phyloP scores from a whole-genome alignment of 1,140 invertebrate genomes.

The Chironomus tepperi region DNA sequence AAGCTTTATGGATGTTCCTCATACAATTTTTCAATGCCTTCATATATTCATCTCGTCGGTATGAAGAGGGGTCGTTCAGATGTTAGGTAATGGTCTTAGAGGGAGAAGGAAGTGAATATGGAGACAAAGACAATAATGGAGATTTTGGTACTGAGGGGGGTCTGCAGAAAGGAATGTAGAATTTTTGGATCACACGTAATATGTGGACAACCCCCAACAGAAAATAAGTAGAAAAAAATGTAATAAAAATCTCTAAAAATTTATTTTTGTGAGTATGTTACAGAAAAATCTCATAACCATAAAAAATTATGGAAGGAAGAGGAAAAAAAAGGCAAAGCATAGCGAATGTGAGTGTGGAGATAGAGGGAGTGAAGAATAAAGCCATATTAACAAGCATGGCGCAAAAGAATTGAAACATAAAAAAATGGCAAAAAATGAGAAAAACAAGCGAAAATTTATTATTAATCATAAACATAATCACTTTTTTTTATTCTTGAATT shows the following conservation, averaged over 20 bases:
- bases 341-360: neutral
- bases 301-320: neutral
- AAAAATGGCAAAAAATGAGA: neutral
- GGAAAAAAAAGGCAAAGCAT: neutral
- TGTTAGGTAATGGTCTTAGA: too few relatives aligned
- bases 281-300: conserved; percentile 8
- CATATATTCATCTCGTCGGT: neutral
- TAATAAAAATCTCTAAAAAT: conserved; percentile 15
- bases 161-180: too few relatives aligned
- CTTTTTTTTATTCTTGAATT: conserved; percentile 6
- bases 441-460: conserved; percentile 5
- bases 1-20: neutral
- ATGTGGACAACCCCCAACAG: too few relatives aligned
- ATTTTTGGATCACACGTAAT: neutral
- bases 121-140: too few relatives aligned
- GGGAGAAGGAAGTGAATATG: too few relatives aligned
- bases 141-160: too few relatives aligned
- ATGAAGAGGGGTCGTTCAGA: too few relatives aligned
- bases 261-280: conserved; percentile 9
- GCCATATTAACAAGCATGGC: neutral
- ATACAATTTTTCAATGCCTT: neutral
- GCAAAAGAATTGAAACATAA: neutral
- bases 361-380: neutral
- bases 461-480: conserved; percentile 14
- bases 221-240: neutral